Percentiles rank a stretch among this genome's conserved stretches.
phyloP scores from a whole-genome alignment of 2,113 vertebrate genomes.

The Callopanchax toddi region DNA sequence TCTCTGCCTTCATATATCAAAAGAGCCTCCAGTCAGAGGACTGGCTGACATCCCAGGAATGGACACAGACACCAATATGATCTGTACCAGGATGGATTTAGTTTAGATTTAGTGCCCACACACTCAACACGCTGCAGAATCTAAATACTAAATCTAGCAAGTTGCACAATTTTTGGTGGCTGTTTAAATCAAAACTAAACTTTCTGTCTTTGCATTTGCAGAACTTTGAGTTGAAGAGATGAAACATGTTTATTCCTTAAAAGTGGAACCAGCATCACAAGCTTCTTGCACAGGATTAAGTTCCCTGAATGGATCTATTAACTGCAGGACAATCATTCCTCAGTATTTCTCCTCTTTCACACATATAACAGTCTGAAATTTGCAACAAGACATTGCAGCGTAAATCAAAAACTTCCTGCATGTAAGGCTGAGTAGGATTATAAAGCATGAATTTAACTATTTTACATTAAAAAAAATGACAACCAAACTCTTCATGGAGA shows the following conservation, averaged over 20 bases:
- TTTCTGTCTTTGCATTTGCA: slow-evolving; percentile 54
- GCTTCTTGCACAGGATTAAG: slow-evolving; percentile 1
- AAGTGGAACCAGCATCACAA: slow-evolving; percentile 7
- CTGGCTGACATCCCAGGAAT: slow-evolving; percentile 58
- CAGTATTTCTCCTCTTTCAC: slow-evolving; percentile 10
- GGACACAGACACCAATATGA: slow-evolving; percentile 36
- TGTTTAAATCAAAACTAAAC: slow-evolving; percentile 5
- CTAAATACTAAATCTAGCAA: not conserved
- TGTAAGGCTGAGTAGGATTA: slow-evolving; percentile 35
- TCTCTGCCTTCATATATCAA: slow-evolving; percentile 53
- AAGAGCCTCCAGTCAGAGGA: slow-evolving; percentile 32
- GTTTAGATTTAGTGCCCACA: slow-evolving; percentile 21
- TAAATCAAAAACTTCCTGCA: slow-evolving; percentile 40
- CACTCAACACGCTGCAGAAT: not conserved
- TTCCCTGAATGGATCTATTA: slow-evolving; percentile 26
- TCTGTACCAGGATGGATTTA: slow-evolving; percentile 28
- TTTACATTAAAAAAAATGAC: not conserved
- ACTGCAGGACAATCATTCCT: slow-evolving; percentile 59
- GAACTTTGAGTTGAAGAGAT: slow-evolving; percentile 24
- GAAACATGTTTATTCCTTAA: slow-evolving; percentile 8
- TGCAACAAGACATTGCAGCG: slow-evolving; percentile 26
- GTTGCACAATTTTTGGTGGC: not conserved
- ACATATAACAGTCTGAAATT: slow-evolving; percentile 16
- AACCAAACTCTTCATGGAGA: not conserved
- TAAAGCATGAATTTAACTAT: slow-evolving; percentile 49